Evolutionary conservation across 2,888 invertebrate genomes (phyloP).

Genomic region (Tetanocera ferruginea): DNA sequence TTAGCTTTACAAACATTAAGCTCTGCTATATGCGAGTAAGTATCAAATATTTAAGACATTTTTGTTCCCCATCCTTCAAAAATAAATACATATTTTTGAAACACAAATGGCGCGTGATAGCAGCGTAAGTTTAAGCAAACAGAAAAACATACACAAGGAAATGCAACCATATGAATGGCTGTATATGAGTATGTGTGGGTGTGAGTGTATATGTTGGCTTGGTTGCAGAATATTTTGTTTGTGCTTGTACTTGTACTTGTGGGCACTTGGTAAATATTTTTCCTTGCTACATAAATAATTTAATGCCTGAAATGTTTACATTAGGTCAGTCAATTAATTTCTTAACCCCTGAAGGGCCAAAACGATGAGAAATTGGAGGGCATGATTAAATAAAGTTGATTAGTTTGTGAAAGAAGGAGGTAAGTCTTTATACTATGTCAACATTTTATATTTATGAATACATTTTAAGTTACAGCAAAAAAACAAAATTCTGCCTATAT

Average conservation of each 20-base stretch:
- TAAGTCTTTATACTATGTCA: too few relatives aligned
- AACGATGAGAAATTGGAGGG: not conserved
- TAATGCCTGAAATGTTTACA: constrained; percentile 35
- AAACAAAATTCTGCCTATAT: too few relatives aligned
- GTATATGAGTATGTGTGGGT: constrained; percentile 8
- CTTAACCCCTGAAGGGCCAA: constrained; percentile 9
- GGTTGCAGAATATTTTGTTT: constrained; percentile 25
- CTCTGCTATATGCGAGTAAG: not conserved
- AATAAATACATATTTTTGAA: constrained; percentile 37
- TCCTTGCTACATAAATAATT: constrained; percentile 16
- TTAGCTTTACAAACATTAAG: not conserved
- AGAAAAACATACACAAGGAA: not conserved
- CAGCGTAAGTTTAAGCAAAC: constrained; percentile 3
- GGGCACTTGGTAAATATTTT: constrained; percentile 15
- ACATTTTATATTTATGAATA: too few relatives aligned
- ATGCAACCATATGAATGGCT: not conserved
- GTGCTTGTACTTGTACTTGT: constrained; percentile 28
- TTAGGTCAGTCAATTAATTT: constrained; percentile 45
- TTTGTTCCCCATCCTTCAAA: not conserved
- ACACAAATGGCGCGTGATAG: constrained; percentile 42
- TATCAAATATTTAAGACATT: constrained; percentile 40
- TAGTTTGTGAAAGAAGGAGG: not conserved
- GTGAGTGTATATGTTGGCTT: not conserved
- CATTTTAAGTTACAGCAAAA: too few relatives aligned
- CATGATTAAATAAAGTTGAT: not conserved